Evolutionary conservation across 2,113 vertebrate genomes (phyloP), one percentile per base, ranked within the genome.

Genomic region (Oncorhynchus mykiss): DNA sequence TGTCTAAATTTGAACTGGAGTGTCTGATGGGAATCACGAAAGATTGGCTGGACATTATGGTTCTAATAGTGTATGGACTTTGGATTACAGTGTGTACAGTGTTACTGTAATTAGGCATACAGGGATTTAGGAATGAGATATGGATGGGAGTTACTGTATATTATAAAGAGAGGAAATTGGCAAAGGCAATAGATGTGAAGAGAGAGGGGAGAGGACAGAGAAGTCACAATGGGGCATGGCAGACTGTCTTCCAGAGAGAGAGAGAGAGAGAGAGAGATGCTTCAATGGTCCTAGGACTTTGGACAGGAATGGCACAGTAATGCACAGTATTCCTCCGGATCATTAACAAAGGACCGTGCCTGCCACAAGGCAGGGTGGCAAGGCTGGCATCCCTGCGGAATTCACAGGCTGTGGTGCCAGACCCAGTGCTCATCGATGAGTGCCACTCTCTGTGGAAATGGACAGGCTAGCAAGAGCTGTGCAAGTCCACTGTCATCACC

Each of bases 1-100:
- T 1, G 12, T 88, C 82, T 88, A 90, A 88, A 86, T 91, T 80
- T 78, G 86, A 84, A 73, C 22, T 73, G 80, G 83, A 87, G 85
- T 78, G 72, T 67, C 65, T 51, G n/a, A 3, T n/a, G 79, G 83
- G 79, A 89, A 86, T 83, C 68, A 20, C 81, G 71, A 62, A 83
- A 31, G 39, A 45, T 9, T 45, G 9, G 54, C 18, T 57, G 54
- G 54, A 45, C 39, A 24, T 62, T 62, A 22, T 62, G 18, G 59
- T 9, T n/a, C 59, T 5, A 62, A 22, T 62, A 62, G 59, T 20
- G 16, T n/a, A 62, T 62, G 7, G 7, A n/a, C 13, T n/a, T 62
- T 62, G 59, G 8, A 22, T 62, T 62, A 62, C 59, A 62, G 59
- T 62, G 9, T 62, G 59, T 62, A 62, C 14, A 18, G 14, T 4